Conservation (phyloP, 2,797 vertebrate genomes). For the Microctenopoma lineatum region DNA sequence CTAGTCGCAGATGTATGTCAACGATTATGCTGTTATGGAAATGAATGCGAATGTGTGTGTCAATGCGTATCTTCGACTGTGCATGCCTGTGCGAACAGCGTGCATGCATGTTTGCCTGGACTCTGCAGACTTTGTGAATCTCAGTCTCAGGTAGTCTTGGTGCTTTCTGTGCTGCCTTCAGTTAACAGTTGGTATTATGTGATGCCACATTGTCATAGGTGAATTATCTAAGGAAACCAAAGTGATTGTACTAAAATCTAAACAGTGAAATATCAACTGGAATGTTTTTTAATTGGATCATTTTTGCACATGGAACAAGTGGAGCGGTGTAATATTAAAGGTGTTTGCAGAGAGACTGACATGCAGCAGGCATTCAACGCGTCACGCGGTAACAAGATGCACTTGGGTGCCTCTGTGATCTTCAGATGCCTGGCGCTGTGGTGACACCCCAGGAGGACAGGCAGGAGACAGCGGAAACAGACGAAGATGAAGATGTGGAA, state of each 20-base stretch:
- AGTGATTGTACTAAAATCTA: neutral
- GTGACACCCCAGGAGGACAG: neutral
- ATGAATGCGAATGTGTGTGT: conserved; percentile 7
- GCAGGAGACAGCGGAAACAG: neutral
- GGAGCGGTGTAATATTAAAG: neutral
- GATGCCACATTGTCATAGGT: neutral
- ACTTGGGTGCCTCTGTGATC: neutral
- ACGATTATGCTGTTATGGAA: conserved; percentile 43
- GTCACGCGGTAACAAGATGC: neutral
- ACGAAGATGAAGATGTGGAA: neutral
- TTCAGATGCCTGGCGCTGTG: neutral
- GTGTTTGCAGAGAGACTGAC: conserved; percentile 2
- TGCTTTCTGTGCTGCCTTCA: neutral
- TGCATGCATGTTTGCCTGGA: neutral
- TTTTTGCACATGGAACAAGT: neutral
- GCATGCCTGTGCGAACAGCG: neutral
- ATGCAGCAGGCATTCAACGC: neutral
- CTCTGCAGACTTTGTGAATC: conserved; percentile 16
- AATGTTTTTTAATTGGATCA: neutral
- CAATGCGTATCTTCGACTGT: neutral
- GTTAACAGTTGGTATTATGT: neutral
- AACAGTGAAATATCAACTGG: neutral
- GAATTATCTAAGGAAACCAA: neutral
- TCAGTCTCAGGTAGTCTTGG: neutral
- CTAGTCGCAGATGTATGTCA: conserved; percentile 62